Evolutionary conservation across 2,888 invertebrate species (phyloP).

Genomic region (Platypus cylindrus): DNA sequence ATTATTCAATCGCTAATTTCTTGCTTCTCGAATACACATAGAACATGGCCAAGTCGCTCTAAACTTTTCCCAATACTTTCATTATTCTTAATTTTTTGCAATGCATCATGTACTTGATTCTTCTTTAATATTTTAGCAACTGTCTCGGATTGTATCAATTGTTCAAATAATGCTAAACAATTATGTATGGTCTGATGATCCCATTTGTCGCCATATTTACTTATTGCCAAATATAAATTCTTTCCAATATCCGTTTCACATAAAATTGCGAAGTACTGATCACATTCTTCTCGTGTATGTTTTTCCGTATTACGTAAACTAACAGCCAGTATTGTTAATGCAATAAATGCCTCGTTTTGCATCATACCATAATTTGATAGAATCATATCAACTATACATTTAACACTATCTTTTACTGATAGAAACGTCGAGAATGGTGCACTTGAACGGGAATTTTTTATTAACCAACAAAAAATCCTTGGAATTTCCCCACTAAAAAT

Average conservation of each 20-base stretch:
- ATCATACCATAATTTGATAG: slow-evolving; percentile 73
- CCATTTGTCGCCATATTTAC: slow-evolving; percentile 30
- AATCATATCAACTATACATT: slow-evolving; percentile 69
- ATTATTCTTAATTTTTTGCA: slow-evolving; percentile 20
- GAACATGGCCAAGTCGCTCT: too few species aligned
- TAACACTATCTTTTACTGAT: slow-evolving; percentile 54
- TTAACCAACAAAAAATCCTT: slow-evolving; percentile 64
- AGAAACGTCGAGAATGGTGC: slow-evolving; percentile 32
- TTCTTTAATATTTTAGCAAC: slow-evolving; percentile 24
- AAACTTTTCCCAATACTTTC: slow-evolving; percentile 13
- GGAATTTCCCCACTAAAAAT: slow-evolving; percentile 55
- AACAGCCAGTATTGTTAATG: slow-evolving; percentile 50
- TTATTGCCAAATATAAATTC: slow-evolving; percentile 27
- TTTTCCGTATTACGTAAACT: slow-evolving; percentile 19
- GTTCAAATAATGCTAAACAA: slow-evolving; percentile 27
- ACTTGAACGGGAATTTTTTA: slow-evolving; percentile 50
- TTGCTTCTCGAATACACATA: too few species aligned
- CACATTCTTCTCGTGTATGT: slow-evolving; percentile 9
- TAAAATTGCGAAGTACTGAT: slow-evolving; percentile 14
- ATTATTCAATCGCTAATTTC: too few species aligned
- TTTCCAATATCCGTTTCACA: slow-evolving; percentile 28
- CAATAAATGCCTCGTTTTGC: slow-evolving; percentile 72
- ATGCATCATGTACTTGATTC: slow-evolving; percentile 18
- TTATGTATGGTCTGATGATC: slow-evolving; percentile 28
- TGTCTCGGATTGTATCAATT: slow-evolving; percentile 20